These are phyloP conservation scores for Staurois parvus DNA, from an alignment of 2,797 vertebrate genomes.

Conservation along the genomic window DNA sequence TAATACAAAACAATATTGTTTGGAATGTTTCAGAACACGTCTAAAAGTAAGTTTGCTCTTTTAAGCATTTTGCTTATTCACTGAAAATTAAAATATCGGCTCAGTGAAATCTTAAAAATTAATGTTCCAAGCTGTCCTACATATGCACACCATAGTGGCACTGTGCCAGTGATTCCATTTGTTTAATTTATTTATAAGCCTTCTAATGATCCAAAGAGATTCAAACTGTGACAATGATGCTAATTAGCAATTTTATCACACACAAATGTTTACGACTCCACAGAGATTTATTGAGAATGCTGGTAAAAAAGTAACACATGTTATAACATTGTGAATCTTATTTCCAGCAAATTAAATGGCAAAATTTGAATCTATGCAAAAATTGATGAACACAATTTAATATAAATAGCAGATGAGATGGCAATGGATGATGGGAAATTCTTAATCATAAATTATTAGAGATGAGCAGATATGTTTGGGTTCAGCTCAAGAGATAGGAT, in stretches of 20 bases:
- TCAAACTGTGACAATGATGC: constrained; percentile 38
- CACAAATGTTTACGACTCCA: constrained; percentile 19
- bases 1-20: too few relatives aligned
- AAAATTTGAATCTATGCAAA: neutral
- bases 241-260: constrained; percentile 33
- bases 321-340: constrained; percentile 17
- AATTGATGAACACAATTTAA: constrained; percentile 15
- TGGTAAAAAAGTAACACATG: constrained; percentile 8
- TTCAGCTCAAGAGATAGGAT: too few relatives aligned
- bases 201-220: constrained; percentile 33
- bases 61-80: too few relatives aligned
- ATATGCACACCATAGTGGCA: neutral
- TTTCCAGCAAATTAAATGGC: constrained; percentile 12
- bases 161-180: neutral
- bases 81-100: too few relatives aligned
- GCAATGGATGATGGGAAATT: constrained; percentile 19
- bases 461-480: too few relatives aligned
- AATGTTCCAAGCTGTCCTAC: too few relatives aligned
- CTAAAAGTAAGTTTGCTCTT: too few relatives aligned
- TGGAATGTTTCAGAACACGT: too few relatives aligned
- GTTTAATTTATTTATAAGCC: constrained; percentile 27
- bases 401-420: constrained; percentile 4
- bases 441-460: neutral
- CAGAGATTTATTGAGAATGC: constrained; percentile 20
- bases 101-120: too few relatives aligned